Evolutionary conservation across 2,797 vertebrate genomes (phyloP), one percentile per base, ranked within the genome.

Genomic region (Brachyrhaphis roseni): DNA sequence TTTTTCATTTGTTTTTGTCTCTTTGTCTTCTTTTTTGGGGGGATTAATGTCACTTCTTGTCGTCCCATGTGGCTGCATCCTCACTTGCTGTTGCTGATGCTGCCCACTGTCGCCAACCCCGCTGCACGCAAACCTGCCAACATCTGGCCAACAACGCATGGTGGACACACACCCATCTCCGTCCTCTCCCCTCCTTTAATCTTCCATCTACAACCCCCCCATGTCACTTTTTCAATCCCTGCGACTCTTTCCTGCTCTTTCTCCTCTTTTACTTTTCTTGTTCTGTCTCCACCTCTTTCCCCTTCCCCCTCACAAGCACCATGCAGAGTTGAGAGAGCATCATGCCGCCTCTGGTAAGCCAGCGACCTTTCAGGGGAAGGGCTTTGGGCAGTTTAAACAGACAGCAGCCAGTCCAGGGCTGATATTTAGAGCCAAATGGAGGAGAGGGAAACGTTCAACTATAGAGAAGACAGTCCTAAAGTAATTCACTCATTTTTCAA

Each of bases 301-400:
- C 7, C 20, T 10, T 2, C n/a, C 20, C 64, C 64, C 7, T 26
- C 36, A 66, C 66, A 89, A 99, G 97, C 96, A 95, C 88, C 96
- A 97, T 95, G 96, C 96, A 95, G 98, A 99, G 95, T 95, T 95
- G 95, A 98, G 94, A 96, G 98, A 98, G 92, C 94, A 94, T 88
- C 96, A 96, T 91, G 94, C 94, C 94, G 90, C 93, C 84, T 94
- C 97, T 95, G 97, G 98, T 99, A 98, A 98, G 98, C 96, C 86
- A 92, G 83, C 92, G 53, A 86, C 85, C 88, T 95, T 93, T 91
- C 6, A 79, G 57, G 81, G 71, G 59, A 73, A 70, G 78, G 55
- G 75, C 78, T 82, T 43, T 73, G 79, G 83, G 82, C 75, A 77
- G 80, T 72, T 46, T n/a, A 78, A 49, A 77, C 62, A 80, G 72